These are phyloP conservation scores for Callipepla squamata DNA, from an alignment of 2,113 vertebrate genomes.

Conservation along the genomic window DNA sequence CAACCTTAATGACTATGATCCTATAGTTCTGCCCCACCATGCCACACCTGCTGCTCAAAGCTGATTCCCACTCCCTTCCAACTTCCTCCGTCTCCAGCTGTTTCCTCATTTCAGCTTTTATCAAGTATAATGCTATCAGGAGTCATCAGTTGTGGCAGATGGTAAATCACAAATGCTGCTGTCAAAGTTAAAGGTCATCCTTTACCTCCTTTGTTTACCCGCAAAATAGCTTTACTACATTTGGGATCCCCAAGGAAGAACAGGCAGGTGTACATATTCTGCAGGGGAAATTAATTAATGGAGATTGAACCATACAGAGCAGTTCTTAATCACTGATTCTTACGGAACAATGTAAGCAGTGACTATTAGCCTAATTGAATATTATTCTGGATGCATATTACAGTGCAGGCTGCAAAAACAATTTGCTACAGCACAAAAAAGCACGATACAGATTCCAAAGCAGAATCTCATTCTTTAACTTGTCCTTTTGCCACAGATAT, in stretches of 20 bases:
- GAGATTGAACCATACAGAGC: background rate
- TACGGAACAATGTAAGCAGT: background rate
- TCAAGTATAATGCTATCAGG: accelerated
- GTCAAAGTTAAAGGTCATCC: constrained; percentile 10
- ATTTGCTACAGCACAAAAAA: background rate
- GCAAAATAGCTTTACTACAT: background rate
- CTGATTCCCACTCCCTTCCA: background rate
- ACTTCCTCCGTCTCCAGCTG: background rate
- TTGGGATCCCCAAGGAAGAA: background rate
- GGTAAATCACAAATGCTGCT: constrained; percentile 15
- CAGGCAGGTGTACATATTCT: background rate
- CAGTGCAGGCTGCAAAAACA: background rate
- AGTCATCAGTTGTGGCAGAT: background rate
- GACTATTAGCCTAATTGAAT: constrained; percentile 26
- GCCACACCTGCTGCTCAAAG: background rate
- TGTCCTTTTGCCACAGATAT: background rate
- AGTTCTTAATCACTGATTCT: background rate
- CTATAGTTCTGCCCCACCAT: background rate
- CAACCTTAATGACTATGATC: too few relatives aligned
- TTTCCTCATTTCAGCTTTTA: background rate
- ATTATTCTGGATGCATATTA: background rate
- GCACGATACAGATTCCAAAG: background rate
- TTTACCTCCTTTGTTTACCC: background rate
- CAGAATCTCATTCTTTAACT: background rate
- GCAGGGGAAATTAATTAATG: background rate